These are phyloP conservation scores for Loris lydekkerianus DNA, from an alignment of 2,797 vertebrate species.

Conservation along the genomic window DNA sequence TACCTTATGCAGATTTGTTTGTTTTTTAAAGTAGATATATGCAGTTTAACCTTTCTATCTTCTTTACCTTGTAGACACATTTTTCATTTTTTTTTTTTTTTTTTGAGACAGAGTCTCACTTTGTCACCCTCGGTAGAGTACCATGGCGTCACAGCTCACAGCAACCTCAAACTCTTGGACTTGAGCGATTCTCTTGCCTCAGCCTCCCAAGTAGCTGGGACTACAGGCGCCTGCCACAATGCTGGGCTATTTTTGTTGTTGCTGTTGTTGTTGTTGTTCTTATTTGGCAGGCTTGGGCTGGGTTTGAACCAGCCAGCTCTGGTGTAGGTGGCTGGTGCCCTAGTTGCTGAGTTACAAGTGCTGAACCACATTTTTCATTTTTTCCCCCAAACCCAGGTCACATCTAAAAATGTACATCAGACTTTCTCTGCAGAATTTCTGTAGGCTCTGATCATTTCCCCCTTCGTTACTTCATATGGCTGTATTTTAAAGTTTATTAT, in stretches of 20 bases:
- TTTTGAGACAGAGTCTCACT: not conserved
- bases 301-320: too few species aligned
- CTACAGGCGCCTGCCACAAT: too few species aligned
- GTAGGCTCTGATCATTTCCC: not conserved
- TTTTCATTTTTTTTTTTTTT: not conserved
- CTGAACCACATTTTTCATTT: not conserved
- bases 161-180: too few species aligned
- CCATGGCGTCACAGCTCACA: too few species aligned
- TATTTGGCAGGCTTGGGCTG: too few species aligned
- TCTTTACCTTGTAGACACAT: not conserved
- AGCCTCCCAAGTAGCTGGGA: too few species aligned
- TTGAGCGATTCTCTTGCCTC: too few species aligned
- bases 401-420: slow-evolving; percentile 41
- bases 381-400: not conserved
- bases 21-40: not conserved
- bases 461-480: not conserved
- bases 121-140: too few species aligned
- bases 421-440: slow-evolving; percentile 25
- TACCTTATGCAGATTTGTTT: not conserved
- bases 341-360: too few species aligned
- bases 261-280: too few species aligned
- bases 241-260: too few species aligned
- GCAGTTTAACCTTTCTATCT: not conserved
- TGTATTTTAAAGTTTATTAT: not conserved
- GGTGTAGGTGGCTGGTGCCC: too few species aligned